Percentiles rank a stretch among this genome's conserved stretches.
Evolutionary conservation across 2,113 vertebrate genomes (phyloP).

Genomic region (Istiophorus platypterus): DNA sequence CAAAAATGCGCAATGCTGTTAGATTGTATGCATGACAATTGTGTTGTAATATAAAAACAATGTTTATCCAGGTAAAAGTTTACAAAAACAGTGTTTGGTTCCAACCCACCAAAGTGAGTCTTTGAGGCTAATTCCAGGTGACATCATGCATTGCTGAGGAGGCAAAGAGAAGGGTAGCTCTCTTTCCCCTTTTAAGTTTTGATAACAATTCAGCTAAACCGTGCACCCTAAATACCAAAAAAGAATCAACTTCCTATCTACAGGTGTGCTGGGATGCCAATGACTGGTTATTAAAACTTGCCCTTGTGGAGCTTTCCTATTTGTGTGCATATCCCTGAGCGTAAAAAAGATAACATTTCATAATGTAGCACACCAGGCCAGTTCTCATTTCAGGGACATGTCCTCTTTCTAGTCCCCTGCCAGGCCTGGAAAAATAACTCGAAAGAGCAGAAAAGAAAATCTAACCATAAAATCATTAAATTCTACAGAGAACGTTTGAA

Average conservation of each 20-base stretch:
- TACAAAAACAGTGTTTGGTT: not conserved
- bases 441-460: slow-evolving; percentile 35
- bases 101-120: not conserved
- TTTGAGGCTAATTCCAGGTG: too few relatives aligned
- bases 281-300: not conserved
- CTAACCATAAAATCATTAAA: slow-evolving; percentile 29
- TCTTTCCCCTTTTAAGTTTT: not conserved
- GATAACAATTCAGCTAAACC: slow-evolving; percentile 10
- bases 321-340: not conserved
- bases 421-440: slow-evolving; percentile 22
- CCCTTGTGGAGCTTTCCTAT: not conserved
- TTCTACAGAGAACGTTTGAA: slow-evolving; percentile 41
- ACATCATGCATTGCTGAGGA: too few relatives aligned
- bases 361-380: slow-evolving; percentile 1
- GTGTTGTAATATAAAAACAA: too few relatives aligned
- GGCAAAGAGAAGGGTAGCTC: not conserved
- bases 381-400: slow-evolving; percentile 18
- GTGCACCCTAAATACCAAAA: not conserved
- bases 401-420: not conserved
- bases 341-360: slow-evolving; percentile 2
- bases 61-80: too few relatives aligned
- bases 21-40: too few relatives aligned
- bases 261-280: slow-evolving; percentile 18
- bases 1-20: too few relatives aligned
- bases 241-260: slow-evolving; percentile 16